Base-by-base conservation (phyloP, 2,797 vertebrate species). In the Lacerta viridis region DNA sequence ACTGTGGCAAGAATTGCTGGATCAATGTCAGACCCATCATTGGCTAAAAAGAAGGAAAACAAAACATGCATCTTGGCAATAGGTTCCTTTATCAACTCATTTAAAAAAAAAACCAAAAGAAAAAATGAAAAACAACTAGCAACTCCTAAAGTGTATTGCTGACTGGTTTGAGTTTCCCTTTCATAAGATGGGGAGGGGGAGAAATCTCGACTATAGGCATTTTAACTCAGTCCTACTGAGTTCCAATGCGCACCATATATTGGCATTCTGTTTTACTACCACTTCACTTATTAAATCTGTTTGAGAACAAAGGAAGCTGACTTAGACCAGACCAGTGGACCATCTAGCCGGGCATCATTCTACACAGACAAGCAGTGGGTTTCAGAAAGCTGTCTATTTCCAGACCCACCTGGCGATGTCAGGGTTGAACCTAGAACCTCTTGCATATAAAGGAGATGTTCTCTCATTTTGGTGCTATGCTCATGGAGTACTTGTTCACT, bases 1-100 rank as follows among this genome's bases (percentile, higher is more conserved):
- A 99, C 96, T 39, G 98, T 99, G 90, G 98, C 97, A 88, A 99
- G 95, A 95, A 99, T 98, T 85, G 98, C 98, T 17, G 99, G 97
- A 93, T 99, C 99, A 92, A 99, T 96, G 61, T 97, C 97, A 80
- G 98, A 97, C 85, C 98, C 98, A 88, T 99, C 99, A 72, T 99
- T 98, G 95, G 97, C 99, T 99, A 92, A 83, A 87, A 96, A 91
- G 4, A 89, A 94, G 41, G 9, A 61, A 90, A 95, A 36, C 59
- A 50, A 13, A 55, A 43, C 17, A 23, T 5, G 10, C 10, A 77
- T 69, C 20, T 85, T 77, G 50, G 39, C 13, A 89, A 41, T 10
- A 84, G 39, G 43, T 27, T 25, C 9, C 43, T 84, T 77, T 18
- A 83, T 64, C 25, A 59, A 61, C 36, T 59, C n/a, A 50, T 27